These are phyloP conservation scores for Merops nubicus DNA, from an alignment of 2,113 vertebrate species.

Conservation along the genomic window DNA sequence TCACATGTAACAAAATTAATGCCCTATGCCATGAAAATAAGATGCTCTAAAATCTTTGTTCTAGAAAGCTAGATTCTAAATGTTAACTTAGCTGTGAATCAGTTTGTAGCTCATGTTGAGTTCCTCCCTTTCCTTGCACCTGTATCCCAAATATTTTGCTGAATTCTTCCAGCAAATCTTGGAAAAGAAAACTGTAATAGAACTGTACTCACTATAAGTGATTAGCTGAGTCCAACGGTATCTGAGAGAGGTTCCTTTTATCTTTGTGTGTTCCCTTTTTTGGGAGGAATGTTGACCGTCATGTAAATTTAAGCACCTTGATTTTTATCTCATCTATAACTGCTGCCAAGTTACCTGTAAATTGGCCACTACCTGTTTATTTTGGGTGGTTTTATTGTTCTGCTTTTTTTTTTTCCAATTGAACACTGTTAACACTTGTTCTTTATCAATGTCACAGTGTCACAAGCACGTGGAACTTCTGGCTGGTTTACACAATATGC, in stretches of 20 bases:
- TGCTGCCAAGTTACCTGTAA: constrained; percentile 49
- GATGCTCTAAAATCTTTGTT: constrained; percentile 32
- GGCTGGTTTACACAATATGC: constrained; percentile 20
- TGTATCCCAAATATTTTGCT: constrained; percentile 56
- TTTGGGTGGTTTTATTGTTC: not conserved
- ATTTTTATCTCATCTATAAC: constrained; percentile 51
- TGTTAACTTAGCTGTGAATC: constrained; percentile 62
- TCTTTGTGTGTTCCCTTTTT: constrained; percentile 37
- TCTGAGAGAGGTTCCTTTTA: constrained; percentile 22
- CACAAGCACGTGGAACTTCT: not conserved
- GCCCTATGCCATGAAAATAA: not conserved
- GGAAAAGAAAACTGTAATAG: constrained; percentile 59
- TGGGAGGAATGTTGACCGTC: constrained; percentile 28
- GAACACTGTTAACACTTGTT: not conserved
- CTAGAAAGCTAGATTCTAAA: constrained; percentile 58
- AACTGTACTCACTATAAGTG: constrained; percentile 48
- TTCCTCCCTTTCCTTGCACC: constrained; percentile 56
- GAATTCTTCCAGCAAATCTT: constrained; percentile 70
- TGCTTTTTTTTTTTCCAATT: not conserved
- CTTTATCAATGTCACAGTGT: not conserved
- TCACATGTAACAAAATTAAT: not conserved
- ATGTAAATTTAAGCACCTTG: constrained; percentile 43
- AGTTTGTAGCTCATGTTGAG: constrained; percentile 64
- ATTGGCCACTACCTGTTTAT: constrained; percentile 19
- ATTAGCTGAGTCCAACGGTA: constrained; percentile 36